A percentile compares a stretch with the other conserved stretches of the same genome.
phyloP scores from a whole-genome alignment of 2,888 invertebrate species.

The Uropetala carovei region DNA sequence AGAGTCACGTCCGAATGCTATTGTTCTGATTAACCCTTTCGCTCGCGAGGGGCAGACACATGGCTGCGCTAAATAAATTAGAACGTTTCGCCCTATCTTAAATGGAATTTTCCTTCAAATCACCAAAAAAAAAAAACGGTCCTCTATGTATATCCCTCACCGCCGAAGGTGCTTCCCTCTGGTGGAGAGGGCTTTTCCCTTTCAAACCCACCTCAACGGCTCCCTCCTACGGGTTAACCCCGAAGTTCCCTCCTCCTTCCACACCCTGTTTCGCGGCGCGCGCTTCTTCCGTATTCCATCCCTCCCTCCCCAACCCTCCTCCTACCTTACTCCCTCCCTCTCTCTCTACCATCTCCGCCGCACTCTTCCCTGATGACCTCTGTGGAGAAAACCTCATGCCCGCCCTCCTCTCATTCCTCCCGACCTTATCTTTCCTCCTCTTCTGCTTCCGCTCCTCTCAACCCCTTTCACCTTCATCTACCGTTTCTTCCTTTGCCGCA shows the following conservation, averaged over 20 bases:
- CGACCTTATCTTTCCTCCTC: neutral
- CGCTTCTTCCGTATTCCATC: neutral
- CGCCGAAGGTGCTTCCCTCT: neutral
- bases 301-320: neutral
- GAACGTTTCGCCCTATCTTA: neutral
- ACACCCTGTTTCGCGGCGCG: neutral
- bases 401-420: neutral
- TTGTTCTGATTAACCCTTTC: neutral
- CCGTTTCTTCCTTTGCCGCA: too few species aligned
- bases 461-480: too few species aligned
- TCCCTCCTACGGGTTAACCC: neutral
- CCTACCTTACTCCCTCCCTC: neutral
- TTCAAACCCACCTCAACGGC: conserved; percentile 15
- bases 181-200: conserved; percentile 9
- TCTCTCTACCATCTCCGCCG: neutral
- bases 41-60: neutral
- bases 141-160: neutral
- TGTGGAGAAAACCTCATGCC: neutral
- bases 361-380: neutral
- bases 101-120: conserved; percentile 2
- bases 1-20: neutral
- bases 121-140: neutral
- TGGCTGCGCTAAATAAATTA: conserved; percentile 7
- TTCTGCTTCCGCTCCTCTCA: too few species aligned
- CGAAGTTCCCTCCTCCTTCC: neutral